Evolutionary conservation across 2,888 invertebrate genomes (phyloP), one percentile per base, ranked within the genome.

Genomic region (Parnassius mnemosyne): DNA sequence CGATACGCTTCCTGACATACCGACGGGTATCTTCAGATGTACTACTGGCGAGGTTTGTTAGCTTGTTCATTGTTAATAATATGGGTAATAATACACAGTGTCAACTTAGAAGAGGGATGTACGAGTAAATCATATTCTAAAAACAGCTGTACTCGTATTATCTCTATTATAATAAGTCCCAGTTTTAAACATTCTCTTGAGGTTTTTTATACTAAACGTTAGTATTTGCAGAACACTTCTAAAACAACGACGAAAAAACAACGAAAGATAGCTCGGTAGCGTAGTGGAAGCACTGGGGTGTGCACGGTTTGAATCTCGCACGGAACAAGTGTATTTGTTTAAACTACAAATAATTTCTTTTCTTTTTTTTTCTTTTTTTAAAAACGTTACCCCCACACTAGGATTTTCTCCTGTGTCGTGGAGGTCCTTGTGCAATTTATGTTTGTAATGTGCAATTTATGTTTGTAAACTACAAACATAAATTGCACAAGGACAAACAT

Each of bases 1-100:
- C 71, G 72, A 76, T 3, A 43, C 66, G 10, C 43, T 85, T n/a
- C 49, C 57, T 1, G 56, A 70, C 5, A 72, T 83, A 46, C 84
- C 84, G 1, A 68, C 71, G n/a, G 85, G 82, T 3, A 65, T 86
- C 12, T 87, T 86, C 57, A 74, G 86, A 63, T 69, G 71, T 46
- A 81, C 82, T 3, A 51, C 50, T 3, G 78, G 80, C 63, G 86
- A 86, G 78, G 85, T 85, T 42, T 16, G 50, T 11, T 1, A 34
- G 2, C 3, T 53, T 42, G 2, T 12, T 50, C 3, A 10, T 13
- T 10, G 1, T 50, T 50, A 13, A 50, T 50, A 16, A 50, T 50
- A 16, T 5, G 3, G 25, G 3, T 50, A 10, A 50, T 16, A 50
- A 16, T 16, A 10, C 20, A 16, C 50, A 10, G 10, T 13, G 13